Percentiles rank a stretch among this genome's conserved stretches.
Conservation (phyloP, 2,888 invertebrate genomes). For the Drosophila helvetica region DNA sequence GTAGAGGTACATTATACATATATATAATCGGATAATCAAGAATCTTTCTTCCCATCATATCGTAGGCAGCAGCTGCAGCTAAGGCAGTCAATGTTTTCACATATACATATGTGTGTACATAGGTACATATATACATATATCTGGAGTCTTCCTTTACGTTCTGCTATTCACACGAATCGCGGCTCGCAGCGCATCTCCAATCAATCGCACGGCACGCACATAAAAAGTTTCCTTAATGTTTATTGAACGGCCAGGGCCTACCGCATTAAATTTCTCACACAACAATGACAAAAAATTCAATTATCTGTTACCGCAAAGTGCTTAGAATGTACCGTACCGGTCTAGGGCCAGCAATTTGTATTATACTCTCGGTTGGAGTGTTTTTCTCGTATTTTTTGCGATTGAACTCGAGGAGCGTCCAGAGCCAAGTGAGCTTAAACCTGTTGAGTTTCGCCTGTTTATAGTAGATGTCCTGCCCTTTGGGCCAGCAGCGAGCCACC, state of each 20-base stretch:
- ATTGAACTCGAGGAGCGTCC: constrained; percentile 71
- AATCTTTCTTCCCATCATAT: not conserved
- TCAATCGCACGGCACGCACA: constrained; percentile 44
- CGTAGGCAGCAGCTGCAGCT: not conserved
- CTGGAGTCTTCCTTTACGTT: too few species aligned
- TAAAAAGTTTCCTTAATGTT: constrained; percentile 56
- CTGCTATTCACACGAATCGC: not conserved
- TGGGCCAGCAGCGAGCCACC: constrained; percentile 18
- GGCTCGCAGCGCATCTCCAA: constrained; percentile 15
- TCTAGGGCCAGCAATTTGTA: constrained; percentile 4
- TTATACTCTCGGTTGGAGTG: constrained; percentile 6
- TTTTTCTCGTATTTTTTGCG: constrained; percentile 32
- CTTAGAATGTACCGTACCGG: constrained; percentile 15
- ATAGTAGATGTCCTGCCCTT: constrained; percentile 62
- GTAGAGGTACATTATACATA: not conserved
- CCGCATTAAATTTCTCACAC: constrained; percentile 45
- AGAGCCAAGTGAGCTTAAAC: constrained; percentile 82
- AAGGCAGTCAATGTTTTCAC: too few species aligned
- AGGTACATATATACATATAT: too few species aligned
- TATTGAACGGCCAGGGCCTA: constrained; percentile 32
- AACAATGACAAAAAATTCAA: constrained; percentile 51
- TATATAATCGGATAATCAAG: not conserved
- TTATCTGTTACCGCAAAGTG: constrained; percentile 47
- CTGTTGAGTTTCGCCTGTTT: constrained; percentile 82
- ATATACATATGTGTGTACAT: too few species aligned